These are phyloP conservation scores for Drosophila anomalata DNA, from an alignment of 2,888 invertebrate genomes.

Conservation along the genomic window DNA sequence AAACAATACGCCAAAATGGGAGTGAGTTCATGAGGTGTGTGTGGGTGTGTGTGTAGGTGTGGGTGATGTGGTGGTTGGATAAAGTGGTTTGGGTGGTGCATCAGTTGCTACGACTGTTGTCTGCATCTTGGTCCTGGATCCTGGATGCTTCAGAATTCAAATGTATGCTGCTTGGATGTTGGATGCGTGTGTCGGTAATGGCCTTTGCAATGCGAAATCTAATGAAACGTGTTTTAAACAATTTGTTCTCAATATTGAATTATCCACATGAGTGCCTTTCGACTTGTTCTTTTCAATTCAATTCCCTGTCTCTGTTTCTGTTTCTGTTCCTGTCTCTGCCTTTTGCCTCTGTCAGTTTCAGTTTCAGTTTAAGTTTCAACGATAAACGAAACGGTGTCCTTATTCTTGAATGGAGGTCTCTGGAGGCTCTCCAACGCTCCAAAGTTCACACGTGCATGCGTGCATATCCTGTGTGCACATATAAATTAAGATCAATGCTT, in stretches of 20 bases:
- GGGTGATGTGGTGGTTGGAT: not conserved
- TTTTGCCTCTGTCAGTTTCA: not conserved
- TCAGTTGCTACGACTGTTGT: constrained; percentile 35
- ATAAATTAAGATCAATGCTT: constrained; percentile 38
- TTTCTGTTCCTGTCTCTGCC: not conserved
- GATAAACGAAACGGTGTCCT: constrained; percentile 17
- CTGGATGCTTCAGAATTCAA: constrained; percentile 47
- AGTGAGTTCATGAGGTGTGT: constrained; percentile 1
- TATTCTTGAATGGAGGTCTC: not conserved
- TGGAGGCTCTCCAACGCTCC: not conserved
- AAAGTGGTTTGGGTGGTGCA: constrained; percentile 13
- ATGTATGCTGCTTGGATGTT: constrained; percentile 29
- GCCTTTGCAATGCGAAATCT: constrained; percentile 67
- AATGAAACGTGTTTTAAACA: constrained; percentile 80
- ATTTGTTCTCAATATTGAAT: constrained; percentile 79
- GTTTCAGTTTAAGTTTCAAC: not conserved
- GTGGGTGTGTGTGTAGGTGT: not conserved
- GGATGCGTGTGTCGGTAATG: constrained; percentile 30
- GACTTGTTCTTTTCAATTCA: constrained; percentile 44
- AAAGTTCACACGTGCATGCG: constrained; percentile 2
- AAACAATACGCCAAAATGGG: constrained; percentile 68
- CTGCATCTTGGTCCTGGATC: constrained; percentile 14
- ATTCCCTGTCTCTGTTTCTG: constrained; percentile 6
- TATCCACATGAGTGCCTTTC: constrained; percentile 70
- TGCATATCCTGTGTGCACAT: not conserved